Percentiles rank a stretch among this genome's conserved stretches.
Conservation (phyloP, 2,797 vertebrate species). For the Sarcophilus harrisii region DNA sequence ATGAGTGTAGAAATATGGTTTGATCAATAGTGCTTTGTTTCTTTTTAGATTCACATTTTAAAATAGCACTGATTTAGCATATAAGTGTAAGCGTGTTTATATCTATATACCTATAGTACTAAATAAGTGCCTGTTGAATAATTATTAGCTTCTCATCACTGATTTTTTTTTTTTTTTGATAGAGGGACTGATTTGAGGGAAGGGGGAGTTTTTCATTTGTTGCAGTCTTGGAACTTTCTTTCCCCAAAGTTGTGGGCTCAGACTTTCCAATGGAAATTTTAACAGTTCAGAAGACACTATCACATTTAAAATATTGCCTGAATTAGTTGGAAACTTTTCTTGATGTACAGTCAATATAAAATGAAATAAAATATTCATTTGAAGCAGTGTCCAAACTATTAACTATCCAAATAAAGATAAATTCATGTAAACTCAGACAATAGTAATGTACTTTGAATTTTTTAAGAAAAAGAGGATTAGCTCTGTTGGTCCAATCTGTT, state of each 20-base stretch:
- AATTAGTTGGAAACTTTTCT: slow-evolving; percentile 34
- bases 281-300: slow-evolving; percentile 22
- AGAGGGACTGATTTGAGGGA: not conserved
- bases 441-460: slow-evolving; percentile 70
- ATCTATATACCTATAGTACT: not conserved
- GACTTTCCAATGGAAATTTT: slow-evolving; percentile 3
- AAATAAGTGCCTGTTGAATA: not conserved
- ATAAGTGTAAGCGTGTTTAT: not conserved
- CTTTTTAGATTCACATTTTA: not conserved
- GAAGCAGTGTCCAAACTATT: slow-evolving; percentile 38
- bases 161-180: not conserved
- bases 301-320: slow-evolving; percentile 39
- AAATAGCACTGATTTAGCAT: not conserved
- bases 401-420: slow-evolving; percentile 55
- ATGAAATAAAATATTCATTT: slow-evolving; percentile 60
- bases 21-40: not conserved
- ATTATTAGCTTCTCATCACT: not conserved
- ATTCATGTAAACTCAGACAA: slow-evolving; percentile 46
- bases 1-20: not conserved
- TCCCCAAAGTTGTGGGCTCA: slow-evolving; percentile 12
- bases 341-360: slow-evolving; percentile 49
- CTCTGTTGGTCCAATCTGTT: slow-evolving; percentile 24
- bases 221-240: slow-evolving; percentile 43
- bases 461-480: slow-evolving; percentile 66
- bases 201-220: slow-evolving; percentile 15